These are phyloP conservation scores for Cacatua alba DNA, from an alignment of 2,113 vertebrate genomes.

Conservation along the genomic window DNA sequence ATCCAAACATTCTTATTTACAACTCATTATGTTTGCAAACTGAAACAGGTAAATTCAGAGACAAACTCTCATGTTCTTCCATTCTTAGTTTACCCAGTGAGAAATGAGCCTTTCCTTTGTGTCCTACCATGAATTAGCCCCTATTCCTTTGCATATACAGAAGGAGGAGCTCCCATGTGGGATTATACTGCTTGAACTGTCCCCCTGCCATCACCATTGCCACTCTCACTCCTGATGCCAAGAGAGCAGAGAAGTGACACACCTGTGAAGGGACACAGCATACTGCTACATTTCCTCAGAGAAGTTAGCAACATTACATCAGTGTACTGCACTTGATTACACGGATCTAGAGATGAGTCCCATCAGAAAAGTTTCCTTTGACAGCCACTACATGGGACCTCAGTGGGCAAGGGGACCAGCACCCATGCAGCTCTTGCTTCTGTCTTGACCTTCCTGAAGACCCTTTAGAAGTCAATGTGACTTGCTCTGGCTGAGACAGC, in stretches of 20 bases:
- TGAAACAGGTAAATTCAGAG: not conserved
- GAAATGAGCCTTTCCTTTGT: not conserved
- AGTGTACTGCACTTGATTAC: not conserved
- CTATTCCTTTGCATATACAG: not conserved
- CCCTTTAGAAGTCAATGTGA: not conserved
- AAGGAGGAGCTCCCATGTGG: not conserved
- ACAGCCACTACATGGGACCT: not conserved
- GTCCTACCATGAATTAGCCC: not conserved
- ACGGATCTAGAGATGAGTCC: not conserved
- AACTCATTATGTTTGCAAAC: not conserved
- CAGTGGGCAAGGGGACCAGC: not conserved
- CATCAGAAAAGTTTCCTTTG: not conserved
- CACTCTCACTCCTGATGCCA: not conserved
- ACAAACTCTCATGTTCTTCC: not conserved
- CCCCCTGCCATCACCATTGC: not conserved
- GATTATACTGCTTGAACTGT: not conserved
- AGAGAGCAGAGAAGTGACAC: accelerated
- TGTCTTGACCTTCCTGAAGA: not conserved
- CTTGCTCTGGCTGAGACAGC: not conserved
- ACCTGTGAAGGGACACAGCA: not conserved
- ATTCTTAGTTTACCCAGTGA: not conserved
- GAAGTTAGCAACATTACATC: not conserved
- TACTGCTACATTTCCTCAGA: not conserved
- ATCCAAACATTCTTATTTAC: not conserved
- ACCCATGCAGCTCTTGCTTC: not conserved